phyloP scores from a whole-genome alignment of 2,797 vertebrate species.

The Poeciliopsis infans region DNA sequence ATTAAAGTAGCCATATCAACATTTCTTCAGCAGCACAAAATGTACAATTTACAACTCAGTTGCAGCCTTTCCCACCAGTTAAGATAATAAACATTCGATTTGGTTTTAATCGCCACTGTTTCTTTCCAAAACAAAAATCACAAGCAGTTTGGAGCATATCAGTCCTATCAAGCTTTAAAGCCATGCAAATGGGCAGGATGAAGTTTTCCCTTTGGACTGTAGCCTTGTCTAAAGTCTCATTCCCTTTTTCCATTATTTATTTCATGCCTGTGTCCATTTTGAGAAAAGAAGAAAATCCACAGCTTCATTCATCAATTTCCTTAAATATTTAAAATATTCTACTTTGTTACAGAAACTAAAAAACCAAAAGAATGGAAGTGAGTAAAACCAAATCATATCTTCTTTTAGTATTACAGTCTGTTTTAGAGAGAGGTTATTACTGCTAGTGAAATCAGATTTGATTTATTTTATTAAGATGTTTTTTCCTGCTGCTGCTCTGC shows the following conservation, averaged over 20 bases:
- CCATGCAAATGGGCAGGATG: not conserved
- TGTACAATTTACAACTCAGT: not conserved
- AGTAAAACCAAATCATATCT: not conserved
- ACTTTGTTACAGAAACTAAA: conserved; percentile 3
- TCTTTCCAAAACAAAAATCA: not conserved
- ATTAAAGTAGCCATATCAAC: not conserved
- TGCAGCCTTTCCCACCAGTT: not conserved
- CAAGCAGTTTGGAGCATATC: not conserved
- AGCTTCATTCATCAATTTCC: not conserved
- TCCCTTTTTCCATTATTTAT: conserved; percentile 13
- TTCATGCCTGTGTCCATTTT: conserved; percentile 1
- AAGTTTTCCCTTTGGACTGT: not conserved
- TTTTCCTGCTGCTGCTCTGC: not conserved
- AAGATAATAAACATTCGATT: not conserved
- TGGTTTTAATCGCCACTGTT: not conserved
- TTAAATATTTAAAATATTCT: conserved; percentile 6
- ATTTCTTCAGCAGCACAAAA: not conserved
- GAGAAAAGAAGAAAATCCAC: not conserved
- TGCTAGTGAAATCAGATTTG: not conserved
- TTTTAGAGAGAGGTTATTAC: not conserved
- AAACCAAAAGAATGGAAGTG: not conserved
- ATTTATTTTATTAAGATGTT: not conserved
- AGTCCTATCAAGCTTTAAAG: not conserved
- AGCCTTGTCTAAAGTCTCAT: conserved; percentile 4
- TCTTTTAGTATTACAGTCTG: not conserved